These are phyloP conservation scores for Zele albiditarsus DNA, from an alignment of 2,888 invertebrate genomes.

Conservation along the genomic window DNA sequence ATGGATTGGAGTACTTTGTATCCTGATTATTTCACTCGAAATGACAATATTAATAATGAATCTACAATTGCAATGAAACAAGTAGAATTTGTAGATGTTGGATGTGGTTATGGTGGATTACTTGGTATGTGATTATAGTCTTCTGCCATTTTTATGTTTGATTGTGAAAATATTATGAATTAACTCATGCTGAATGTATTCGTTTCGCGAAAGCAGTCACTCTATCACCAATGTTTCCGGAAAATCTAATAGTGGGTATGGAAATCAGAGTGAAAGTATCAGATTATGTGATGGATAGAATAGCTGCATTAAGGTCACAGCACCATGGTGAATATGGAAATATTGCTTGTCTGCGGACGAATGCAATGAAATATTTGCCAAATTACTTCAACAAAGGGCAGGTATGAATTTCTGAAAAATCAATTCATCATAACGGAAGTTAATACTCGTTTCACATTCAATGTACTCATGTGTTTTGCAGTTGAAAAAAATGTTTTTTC, in stretches of 20 bases:
- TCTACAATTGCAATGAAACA: constrained; percentile 40
- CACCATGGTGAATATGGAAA: constrained; percentile 88
- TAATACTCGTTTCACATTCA: no score
- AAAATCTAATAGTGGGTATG: constrained; percentile 92
- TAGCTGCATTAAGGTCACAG: constrained; percentile 87
- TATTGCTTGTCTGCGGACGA: constrained; percentile 94
- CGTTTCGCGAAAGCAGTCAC: constrained; percentile 77
- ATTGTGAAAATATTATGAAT: no score
- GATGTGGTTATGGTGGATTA: constrained; percentile 98
- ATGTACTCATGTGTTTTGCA: constrained; percentile 68
- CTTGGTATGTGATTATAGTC: constrained; percentile 75
- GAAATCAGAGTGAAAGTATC: constrained; percentile 99
- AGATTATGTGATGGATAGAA: constrained; percentile 97
- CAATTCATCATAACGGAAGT: neutral
- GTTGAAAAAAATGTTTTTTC: constrained; percentile 97
- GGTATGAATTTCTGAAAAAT: constrained; percentile 73
- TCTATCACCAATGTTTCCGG: constrained; percentile 93
- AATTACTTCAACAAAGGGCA: constrained; percentile 97
- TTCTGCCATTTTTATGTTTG: constrained; percentile 13
- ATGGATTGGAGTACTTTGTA: constrained; percentile 91
- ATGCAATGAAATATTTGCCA: constrained; percentile 99
- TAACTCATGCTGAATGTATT: no score
- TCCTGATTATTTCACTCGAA: constrained; percentile 74
- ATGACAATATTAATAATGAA: constrained; percentile 57
- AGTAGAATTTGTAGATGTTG: constrained; percentile 94